Evolutionary conservation across 2,113 vertebrate species (phyloP), one percentile per base, ranked within the genome.

Genomic region (Pipa parva): DNA sequence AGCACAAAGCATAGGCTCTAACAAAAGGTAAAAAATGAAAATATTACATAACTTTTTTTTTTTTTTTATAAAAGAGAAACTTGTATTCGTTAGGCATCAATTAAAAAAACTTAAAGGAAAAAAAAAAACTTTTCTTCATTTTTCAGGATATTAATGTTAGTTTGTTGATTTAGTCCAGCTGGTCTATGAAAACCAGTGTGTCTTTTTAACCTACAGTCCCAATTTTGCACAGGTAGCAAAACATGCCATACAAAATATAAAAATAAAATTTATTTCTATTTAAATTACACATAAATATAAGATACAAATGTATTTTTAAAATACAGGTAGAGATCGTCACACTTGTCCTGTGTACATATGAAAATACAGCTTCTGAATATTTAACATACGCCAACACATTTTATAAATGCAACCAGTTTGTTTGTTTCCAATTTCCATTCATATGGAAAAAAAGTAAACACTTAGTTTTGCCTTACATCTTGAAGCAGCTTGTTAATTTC

Each of bases 271-370:
- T 92, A 89, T 95, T 90, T 80, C 84, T 95, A 83, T 83, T 89
- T 91, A 97, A 97, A 89, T 91, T 92, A 97, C 89, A 94, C 91
- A 97, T 98, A 97, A 97, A 99, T 98, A 98, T 96, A 98, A 94
- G 92, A 86, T 95, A 99, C 92, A 95, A 97, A 95, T 95, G 94
- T 98, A 99, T 98, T 98, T 99, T 97, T 95, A 95, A 99, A 99
- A 98, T 99, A 99, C 97, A 97, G 86, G 86, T 88, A 86, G 92
- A 94, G 92, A 92, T 97, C 95, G 95, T 94, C 95, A 98, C 93
- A 91, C 93, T 92, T 91, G 95, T 91, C 91, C 90, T 86, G 92
- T 94, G 92, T 95, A 97, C 93, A 94, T 94, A 89, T 90, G 89
- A 91, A 96, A 94, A 92, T 92, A 92, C 90, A 92, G 92, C 87